Base-by-base conservation (phyloP, 2,797 vertebrate species). In the Hipposideros larvatus region DNA sequence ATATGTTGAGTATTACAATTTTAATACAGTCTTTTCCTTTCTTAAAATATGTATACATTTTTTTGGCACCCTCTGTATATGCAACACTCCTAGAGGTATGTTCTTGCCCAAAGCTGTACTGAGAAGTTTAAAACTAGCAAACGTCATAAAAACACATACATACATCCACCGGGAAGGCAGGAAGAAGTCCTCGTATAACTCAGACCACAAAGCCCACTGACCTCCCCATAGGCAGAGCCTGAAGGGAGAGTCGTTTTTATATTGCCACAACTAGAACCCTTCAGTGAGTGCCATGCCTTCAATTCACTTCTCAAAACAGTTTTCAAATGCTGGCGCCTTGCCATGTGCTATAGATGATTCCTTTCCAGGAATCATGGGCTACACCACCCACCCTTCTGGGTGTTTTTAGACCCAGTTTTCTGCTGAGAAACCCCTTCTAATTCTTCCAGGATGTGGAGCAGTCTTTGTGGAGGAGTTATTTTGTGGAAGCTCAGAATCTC, bases 51-150 rank as follows among this genome's bases (percentile, higher is more conserved):
- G 43, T 43, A 43, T 43, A 43, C 9, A 43, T 43, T 6, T 43
- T 6, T 43, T 43, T 43, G 43, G 43, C 43, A 43, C 43, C 43
- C 43, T 43, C 43, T 43, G 43, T 43, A 70, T 11, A 68, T 13
- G n/a, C 77, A 90, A 77, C 55, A 61, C n/a, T 82, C 15, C 41
- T 87, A 13, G 16, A 59, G 28, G n/a, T 84, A 2, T 59, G 41
- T 15, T 48, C 86, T 85, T 84, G 53, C 78, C 86, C 53, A 92
- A 53, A 78, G 13, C 79, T 66, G 4, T 59, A 46, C 24, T 66
- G 51, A 87, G 75, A 94, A 92, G 16, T 55, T 80, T 91, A 28
- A 95, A 63, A 79, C 65, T 68, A 74, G 41, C 71, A 75, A 61
- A 84, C 70, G 75, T 41, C 4, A 6, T 74, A 74, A 70, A 66